Base-by-base conservation (phyloP, 2,797 vertebrate species). In the Zonotrichia albicollis region DNA sequence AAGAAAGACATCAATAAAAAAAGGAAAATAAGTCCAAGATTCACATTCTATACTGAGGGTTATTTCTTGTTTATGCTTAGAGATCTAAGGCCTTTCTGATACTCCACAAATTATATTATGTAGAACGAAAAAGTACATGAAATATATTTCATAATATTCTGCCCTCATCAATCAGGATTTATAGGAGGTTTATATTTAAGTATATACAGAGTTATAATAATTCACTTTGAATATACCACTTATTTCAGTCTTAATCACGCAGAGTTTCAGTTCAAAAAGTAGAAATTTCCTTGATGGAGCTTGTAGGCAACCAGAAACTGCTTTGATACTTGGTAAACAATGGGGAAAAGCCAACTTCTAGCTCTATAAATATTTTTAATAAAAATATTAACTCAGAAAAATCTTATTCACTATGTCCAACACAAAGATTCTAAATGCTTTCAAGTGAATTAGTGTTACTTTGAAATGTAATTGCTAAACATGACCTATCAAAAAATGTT, bases 51-150 rank as follows among this genome's bases (percentile, higher is more conserved):
- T 15, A 34, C 4, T 1, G 3, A 81, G 23, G 2, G 5, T 32
- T 57, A 66, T 71, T 50, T 20, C 10, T 34, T 67, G 3, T 38
- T 94, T 62, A 7, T 60, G 46, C 23, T 65, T 65, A 61, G 13
- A 45, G 15, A 6, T 27, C 38, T 58, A 46, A 40, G 9, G 17
- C 26, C 17, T 57, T 87, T 54, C 16, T 22, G 20, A 38, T 18
- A 32, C 3, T 32, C 25, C 43, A 16, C 7, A 90, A 66, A 91
- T 65, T 54, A 57, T 58, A 40, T 32, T 58, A 40, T 7, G 8
- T 2, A 50, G 17, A 87, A 68, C 7, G 5, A 72, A 57, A 2
- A 55, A 64, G 6, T 29, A 1, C 6, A 68, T 0, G 0, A 51
- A 45, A 89, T 17, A 55, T 40, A n/a, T 85, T 80, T 64, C 12